Evolutionary conservation across 2,797 vertebrate genomes (phyloP).

Genomic region (Urophycis tenuis): DNA sequence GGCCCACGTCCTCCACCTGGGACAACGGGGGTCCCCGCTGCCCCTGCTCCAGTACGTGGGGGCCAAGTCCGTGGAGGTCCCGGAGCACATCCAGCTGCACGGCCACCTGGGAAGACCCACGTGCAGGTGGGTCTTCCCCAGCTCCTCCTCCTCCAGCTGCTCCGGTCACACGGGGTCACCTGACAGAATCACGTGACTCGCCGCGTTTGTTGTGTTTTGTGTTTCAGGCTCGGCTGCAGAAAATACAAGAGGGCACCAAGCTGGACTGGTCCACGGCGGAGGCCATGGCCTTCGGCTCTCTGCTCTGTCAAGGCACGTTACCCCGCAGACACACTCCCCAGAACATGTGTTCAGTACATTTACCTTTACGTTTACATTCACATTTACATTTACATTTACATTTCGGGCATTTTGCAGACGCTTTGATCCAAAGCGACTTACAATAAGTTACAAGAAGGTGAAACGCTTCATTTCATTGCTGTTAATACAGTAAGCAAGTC

Average conservation of each 20-base stretch:
- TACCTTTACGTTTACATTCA: too few species aligned
- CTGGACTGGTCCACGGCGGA: slow-evolving; percentile 97
- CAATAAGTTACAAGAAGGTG: too few species aligned
- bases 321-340: not conserved
- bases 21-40: slow-evolving; percentile 81
- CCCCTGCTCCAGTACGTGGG: slow-evolving; percentile 87
- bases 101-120: slow-evolving; percentile 86
- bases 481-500: too few species aligned
- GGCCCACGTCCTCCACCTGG: slow-evolving; percentile 79
- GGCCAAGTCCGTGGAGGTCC: slow-evolving; percentile 85
- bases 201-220: slow-evolving; percentile 2
- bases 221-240: slow-evolving; percentile 80
- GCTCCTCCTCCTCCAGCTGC: too few species aligned
- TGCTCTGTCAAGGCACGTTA: slow-evolving; percentile 85
- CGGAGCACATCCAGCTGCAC: slow-evolving; percentile 80
- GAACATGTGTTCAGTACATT: too few species aligned
- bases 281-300: slow-evolving; percentile 86
- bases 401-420: too few species aligned
- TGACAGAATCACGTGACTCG: not conserved
- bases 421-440: too few species aligned
- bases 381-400: too few species aligned
- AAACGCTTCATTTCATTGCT: too few species aligned
- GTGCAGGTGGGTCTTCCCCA: slow-evolving; percentile 73
- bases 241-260: slow-evolving; percentile 81
- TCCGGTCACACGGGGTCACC: not conserved